Base-by-base conservation (phyloP, 1,140 invertebrate genomes). In the Platyscapa corneri region DNA sequence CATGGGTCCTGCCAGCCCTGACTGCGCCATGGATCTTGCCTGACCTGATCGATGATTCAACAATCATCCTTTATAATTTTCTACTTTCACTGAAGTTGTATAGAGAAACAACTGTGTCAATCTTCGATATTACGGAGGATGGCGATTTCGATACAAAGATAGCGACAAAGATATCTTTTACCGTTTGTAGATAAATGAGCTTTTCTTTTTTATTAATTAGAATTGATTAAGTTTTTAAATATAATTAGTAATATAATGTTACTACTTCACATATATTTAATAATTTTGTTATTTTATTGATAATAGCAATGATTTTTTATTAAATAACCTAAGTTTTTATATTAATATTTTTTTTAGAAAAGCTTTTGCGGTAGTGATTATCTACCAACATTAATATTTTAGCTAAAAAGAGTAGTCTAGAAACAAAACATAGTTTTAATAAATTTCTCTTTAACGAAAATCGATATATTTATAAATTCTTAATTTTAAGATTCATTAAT, bases 71-170 rank as follows among this genome's bases (percentile, higher is more conserved):
- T 83, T 82, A 30, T 56, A 76, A 3, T 65, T 14, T 30, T 77
- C 75, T 75, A 30, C n/a, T 64, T 56, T 34, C 3, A 70, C 12
- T 70, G 34, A 34, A 6, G 14, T 23, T 37, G 32, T 27, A 2
- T 60, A 60, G 37, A 37, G 12, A 23, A 20, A 30, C 32, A 75
- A 34, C 20, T 37, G 39, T 32, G 49, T 39, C 74, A 39, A 65
- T 64, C n/a, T 30, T 53, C 34, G 6, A 65, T 39, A n/a, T n/a
- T 77, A 86, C 85, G 80, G 85, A 86, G 60, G 80, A 86, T 86
- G 85, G 80, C 85, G 85, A 86, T 78, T 82, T 46, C 27, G 85
- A 86, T 86, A 78, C 85, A 86, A 86, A 86, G 85, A 74, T 65
- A 70, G 37, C 74, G 18, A 72, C 7, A 3, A 53, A 30, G 20